Evolutionary conservation across 1,140 invertebrate species (phyloP), one percentile per base, ranked within the genome.

Genomic region (Cydia amplana): DNA sequence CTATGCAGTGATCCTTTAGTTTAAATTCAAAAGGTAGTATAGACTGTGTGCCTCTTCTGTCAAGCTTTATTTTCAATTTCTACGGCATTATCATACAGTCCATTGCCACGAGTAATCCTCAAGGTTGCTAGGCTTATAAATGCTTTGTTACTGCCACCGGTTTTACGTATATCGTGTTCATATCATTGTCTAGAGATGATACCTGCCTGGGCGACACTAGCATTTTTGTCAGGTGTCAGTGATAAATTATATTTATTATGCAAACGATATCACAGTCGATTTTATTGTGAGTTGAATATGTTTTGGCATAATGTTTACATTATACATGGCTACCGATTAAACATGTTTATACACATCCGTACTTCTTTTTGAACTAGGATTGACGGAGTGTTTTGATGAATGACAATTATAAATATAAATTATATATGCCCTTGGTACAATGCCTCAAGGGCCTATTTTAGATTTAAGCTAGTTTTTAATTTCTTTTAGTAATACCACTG

Each of bases 161-260:
- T 90, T 89, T 87, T 91, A 88, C 87, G 77, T 73, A 82, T 32
- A 82, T 79, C 79, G 80, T 76, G 76, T 60, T 23, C 20, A 23
- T 55, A 55, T 55, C 82, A 86, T 86, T 86, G 88, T 86, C 85
- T 85, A 85, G 81, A 82, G 81, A 75, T 77, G 82, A 84, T 77
- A 77, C 78, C 81, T 16, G 70, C 78, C 81, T 16, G 70, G 78
- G 77, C 83, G 85, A 87, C 86, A 85, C 83, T 86, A 86, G 82
- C 83, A 73, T 75, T 80, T 83, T 85, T 60, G 55, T 60, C 81
- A 81, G 49, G 76, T 78, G 75, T 72, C 76, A 75, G 85, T 83
- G 79, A 81, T 80, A 84, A 85, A 88, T 81, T 83, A 83, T 74
- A 79, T 80, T 78, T 75, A 79, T 80, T 77, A 75, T 75, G 76